phyloP scores from a whole-genome alignment of 2,113 vertebrate genomes.

The Pterocles burchelli region DNA sequence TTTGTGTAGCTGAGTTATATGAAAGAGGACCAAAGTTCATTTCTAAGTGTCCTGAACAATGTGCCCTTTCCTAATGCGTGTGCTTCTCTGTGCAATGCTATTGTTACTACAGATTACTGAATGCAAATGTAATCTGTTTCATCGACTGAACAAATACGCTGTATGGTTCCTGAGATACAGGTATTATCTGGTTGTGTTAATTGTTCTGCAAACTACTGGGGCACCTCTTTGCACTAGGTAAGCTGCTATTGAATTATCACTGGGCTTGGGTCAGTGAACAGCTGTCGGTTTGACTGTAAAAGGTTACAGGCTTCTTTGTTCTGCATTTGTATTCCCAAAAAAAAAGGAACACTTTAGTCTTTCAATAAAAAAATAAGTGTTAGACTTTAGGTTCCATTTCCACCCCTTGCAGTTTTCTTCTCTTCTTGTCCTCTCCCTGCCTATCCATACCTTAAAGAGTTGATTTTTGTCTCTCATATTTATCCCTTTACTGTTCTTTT shows the following conservation, averaged over 20 bases:
- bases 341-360: not conserved
- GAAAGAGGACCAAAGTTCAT: not conserved
- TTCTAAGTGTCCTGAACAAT: not conserved
- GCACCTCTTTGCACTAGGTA: not conserved
- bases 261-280: not conserved
- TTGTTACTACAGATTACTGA: not conserved
- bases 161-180: not conserved
- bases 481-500: not conserved
- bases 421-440: not conserved
- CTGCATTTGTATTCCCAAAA: not conserved
- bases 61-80: not conserved
- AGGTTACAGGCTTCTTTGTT: not conserved
- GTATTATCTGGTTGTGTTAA: not conserved
- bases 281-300: not conserved
- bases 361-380: not conserved
- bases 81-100: not conserved
- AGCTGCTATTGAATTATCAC: not conserved
- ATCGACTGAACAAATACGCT: not conserved
- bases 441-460: not conserved
- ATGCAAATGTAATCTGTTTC: not conserved
- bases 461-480: not conserved
- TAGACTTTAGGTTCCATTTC: not conserved
- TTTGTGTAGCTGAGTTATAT: not conserved
- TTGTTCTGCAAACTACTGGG: not conserved
- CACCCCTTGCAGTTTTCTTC: not conserved